Percentiles rank a stretch among this genome's conserved stretches.
These are phyloP conservation scores for Anhinga anhinga DNA, from an alignment of 2,113 vertebrate species.

Conservation along the genomic window DNA sequence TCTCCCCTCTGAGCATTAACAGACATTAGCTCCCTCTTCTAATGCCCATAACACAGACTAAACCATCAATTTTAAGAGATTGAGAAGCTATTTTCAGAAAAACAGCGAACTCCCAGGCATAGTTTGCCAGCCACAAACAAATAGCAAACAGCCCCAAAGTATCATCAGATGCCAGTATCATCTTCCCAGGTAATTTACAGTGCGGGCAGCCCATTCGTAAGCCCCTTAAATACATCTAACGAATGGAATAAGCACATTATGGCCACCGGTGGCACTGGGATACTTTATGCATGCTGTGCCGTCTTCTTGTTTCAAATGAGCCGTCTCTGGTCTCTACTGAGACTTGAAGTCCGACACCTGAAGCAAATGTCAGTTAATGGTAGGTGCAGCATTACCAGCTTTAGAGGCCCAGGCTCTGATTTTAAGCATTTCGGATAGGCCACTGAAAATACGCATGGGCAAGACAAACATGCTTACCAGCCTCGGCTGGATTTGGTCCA, in stretches of 20 bases:
- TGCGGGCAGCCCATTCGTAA: not conserved
- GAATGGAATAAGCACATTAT: not conserved
- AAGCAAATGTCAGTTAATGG: not conserved
- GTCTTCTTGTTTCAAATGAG: not conserved
- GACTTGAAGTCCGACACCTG: not conserved
- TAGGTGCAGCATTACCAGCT: not conserved
- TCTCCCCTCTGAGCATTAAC: not conserved
- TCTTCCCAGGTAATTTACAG: not conserved
- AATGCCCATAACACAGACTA: not conserved
- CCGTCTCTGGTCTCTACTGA: not conserved
- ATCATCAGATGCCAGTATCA: not conserved
- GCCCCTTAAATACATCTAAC: not conserved
- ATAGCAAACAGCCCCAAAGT: not conserved
- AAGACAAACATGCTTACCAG: not conserved
- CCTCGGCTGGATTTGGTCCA: not conserved
- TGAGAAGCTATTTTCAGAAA: not conserved
- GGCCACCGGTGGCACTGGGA: not conserved
- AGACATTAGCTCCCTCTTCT: not conserved
- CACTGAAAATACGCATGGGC: rapidly evolving
- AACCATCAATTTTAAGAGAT: rapidly evolving
- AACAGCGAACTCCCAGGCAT: not conserved
- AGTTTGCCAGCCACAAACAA: not conserved
- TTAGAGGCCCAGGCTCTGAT: not conserved
- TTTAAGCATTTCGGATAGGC: not conserved
- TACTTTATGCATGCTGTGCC: rapidly evolving